Conservation (phyloP, 1,140 invertebrate species). For the Oncopodura yosiiana region DNA sequence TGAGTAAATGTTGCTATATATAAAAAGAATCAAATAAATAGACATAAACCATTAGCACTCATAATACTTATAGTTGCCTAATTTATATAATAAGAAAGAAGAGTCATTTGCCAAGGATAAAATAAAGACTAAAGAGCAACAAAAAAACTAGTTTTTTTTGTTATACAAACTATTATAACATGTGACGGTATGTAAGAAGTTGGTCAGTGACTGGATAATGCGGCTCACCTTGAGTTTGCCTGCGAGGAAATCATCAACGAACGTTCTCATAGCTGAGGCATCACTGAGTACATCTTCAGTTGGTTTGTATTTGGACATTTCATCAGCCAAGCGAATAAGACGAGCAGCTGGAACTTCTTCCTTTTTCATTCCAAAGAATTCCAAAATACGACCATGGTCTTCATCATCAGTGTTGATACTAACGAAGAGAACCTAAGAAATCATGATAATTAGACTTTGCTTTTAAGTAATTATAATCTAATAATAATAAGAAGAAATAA, state of each 20-base stretch:
- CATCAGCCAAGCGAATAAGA: constrained; percentile 87
- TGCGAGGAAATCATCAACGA: constrained; percentile 77
- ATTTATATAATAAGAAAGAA: too few species aligned
- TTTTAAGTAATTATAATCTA: neutral
- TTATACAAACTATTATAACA: too few species aligned
- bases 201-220: too few species aligned
- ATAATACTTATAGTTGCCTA: neutral
- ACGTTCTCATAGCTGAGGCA: constrained; percentile 56
- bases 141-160: too few species aligned
- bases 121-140: too few species aligned
- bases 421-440: constrained; percentile 70
- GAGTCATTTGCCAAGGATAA: too few species aligned
- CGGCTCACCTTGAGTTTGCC: constrained; percentile 69
- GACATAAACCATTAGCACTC: too few species aligned
- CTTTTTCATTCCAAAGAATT: constrained; percentile 97
- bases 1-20: constrained; percentile 69
- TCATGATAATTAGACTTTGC: constrained; percentile 1
- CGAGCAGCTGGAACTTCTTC: constrained; percentile 84
- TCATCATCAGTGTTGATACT: constrained; percentile 89
- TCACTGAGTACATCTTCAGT: constrained; percentile 44
- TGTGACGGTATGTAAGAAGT: too few species aligned
- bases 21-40: constrained; percentile 16
- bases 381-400: constrained; percentile 92
- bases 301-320: constrained; percentile 98
- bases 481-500: neutral